These are phyloP conservation scores for Euplagia quadripunctaria DNA, from an alignment of 2,888 invertebrate species.

Conservation along the genomic window DNA sequence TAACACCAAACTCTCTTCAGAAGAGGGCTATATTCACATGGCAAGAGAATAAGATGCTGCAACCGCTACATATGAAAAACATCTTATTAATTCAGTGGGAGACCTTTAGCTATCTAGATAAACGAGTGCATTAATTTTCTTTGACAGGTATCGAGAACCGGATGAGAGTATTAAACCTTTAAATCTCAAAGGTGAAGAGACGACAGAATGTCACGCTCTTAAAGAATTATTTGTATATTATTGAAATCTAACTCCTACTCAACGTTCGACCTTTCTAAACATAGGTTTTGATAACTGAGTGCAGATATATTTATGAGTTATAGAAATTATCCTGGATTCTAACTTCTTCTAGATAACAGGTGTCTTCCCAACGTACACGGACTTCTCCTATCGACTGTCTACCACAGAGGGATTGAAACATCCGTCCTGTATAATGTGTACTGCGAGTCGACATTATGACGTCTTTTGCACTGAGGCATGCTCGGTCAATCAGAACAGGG, in stretches of 20 bases:
- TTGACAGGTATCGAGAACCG: constrained; percentile 22
- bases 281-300: background rate
- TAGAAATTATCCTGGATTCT: too few relatives aligned
- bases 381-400: too few relatives aligned
- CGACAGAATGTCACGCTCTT: constrained; percentile 35
- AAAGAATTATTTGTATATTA: constrained; percentile 10
- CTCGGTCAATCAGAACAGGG: too few relatives aligned
- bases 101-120: constrained; percentile 4
- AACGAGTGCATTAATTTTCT: constrained; percentile 1
- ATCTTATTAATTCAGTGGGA: background rate
- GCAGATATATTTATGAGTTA: background rate
- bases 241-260: background rate
- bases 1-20: too few relatives aligned
- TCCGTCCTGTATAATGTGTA: too few relatives aligned
- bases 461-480: too few relatives aligned
- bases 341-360: too few relatives aligned
- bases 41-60: background rate
- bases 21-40: too few relatives aligned
- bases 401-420: too few relatives aligned
- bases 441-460: too few relatives aligned
- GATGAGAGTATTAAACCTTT: constrained; percentile 27
- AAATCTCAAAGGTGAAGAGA: constrained; percentile 45
- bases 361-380: too few relatives aligned
- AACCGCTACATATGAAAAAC: background rate
- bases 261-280: background rate